These are phyloP conservation scores for Coccyzus lansbergi DNA, from an alignment of 2,797 vertebrate genomes.

Conservation along the genomic window DNA sequence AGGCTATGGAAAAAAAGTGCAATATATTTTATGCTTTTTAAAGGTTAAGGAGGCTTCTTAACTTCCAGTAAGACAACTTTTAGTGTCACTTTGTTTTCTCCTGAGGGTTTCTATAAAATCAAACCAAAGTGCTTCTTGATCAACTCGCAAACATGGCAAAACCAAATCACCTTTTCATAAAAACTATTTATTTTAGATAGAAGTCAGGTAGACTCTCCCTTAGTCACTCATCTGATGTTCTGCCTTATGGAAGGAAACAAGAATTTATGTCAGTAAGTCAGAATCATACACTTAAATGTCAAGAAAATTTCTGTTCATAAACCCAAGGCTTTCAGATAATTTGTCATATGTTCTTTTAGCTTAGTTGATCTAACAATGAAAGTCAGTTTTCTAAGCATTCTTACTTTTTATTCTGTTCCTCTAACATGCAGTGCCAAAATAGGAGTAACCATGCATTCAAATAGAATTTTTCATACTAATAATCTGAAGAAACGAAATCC, in stretches of 20 bases:
- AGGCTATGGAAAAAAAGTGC: background rate
- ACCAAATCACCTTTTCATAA: background rate
- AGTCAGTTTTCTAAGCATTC: background rate
- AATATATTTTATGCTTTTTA: background rate
- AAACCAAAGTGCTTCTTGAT: conserved; percentile 18
- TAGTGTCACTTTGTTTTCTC: background rate
- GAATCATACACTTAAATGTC: background rate
- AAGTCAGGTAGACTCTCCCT: background rate
- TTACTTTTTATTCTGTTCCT: background rate
- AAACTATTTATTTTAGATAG: background rate
- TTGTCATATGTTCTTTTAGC: background rate
- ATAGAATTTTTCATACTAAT: background rate
- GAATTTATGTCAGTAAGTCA: background rate
- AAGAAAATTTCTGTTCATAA: background rate
- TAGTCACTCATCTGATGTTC: background rate
- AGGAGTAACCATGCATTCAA: background rate
- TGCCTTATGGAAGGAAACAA: background rate
- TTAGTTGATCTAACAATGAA: background rate
- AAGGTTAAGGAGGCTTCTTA: conserved; percentile 5
- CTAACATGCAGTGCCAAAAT: background rate
- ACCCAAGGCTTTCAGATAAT: background rate
- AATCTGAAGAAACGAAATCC: background rate
- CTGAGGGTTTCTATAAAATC: conserved; percentile 11
- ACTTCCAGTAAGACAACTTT: background rate
- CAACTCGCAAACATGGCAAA: background rate